These are phyloP conservation scores for Cavia porcellus DNA, from an alignment of 2,113 vertebrate genomes.

Conservation along the genomic window DNA sequence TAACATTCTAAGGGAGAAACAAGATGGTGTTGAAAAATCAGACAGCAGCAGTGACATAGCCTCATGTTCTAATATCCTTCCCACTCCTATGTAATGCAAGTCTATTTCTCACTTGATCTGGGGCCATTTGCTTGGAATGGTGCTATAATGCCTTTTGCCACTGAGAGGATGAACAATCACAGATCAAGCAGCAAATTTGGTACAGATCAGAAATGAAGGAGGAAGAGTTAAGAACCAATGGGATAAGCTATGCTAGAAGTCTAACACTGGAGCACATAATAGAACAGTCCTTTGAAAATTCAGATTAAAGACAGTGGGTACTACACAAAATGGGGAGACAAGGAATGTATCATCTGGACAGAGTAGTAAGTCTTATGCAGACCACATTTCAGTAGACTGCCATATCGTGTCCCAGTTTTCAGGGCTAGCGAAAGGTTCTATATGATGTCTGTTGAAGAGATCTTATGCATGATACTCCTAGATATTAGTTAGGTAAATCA, in stretches of 20 bases:
- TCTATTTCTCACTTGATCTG: background rate
- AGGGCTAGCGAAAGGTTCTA: background rate
- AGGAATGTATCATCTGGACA: background rate
- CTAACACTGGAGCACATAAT: background rate
- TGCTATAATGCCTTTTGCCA: background rate
- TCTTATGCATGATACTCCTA: background rate
- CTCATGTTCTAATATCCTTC: background rate
- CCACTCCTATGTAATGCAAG: background rate
- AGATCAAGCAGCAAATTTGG: background rate
- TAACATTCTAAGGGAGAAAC: background rate
- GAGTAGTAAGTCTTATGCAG: background rate
- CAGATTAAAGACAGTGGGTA: background rate
- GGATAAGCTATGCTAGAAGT: background rate
- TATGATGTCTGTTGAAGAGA: background rate
- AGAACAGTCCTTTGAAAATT: constrained; percentile 18
- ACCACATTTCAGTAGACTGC: background rate
- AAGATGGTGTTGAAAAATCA: background rate
- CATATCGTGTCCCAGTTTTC: background rate
- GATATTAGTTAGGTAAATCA: constrained; percentile 27
- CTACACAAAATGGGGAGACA: background rate
- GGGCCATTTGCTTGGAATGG: background rate
- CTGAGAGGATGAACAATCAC: background rate
- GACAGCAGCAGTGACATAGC: background rate
- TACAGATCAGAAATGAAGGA: background rate
- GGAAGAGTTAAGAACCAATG: background rate